Base-by-base conservation (phyloP, 2,888 invertebrate species). In the Synanthedon vespiformis region DNA sequence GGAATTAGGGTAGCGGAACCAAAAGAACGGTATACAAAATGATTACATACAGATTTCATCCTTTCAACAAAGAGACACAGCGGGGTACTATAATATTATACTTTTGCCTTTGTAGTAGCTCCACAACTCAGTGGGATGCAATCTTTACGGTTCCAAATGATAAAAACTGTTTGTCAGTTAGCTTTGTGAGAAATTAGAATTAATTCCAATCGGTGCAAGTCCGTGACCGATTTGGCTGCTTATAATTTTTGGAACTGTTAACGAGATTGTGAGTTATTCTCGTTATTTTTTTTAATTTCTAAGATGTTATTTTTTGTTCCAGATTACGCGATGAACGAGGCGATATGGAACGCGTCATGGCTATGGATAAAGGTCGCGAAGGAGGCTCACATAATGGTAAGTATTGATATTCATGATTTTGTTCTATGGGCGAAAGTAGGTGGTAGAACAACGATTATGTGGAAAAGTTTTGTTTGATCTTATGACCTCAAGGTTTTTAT, bases 261-360 rank as follows among this genome's bases (percentile, higher is more conserved):
- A 83, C 79, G 69, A 82, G 79, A 67, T 74, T 69, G 69, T 71
- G 70, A 72, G 65, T 64, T 60, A 62, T 59, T 62, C 54, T 11
- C 11, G 5, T 48, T 13, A 40, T n/a, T 50, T 18, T 50, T n/a
- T 44, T 50, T 52, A 16, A 53, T 53, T 53, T 44, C 2, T 44
- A 48, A 48, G 44, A 44, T n/a, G 14, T 44, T 6, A 44, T 44
- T 44, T 44, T n/a, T 88, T 89, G 88, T 92, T 92, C 54, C 90
- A 95, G 95, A 91, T 90, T 95, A 88, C 91, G 95, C 70, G 95
- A 95, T 78, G 95, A 95, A 84, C 89, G 95, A 79, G 93, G 94
- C 56, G 95, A 95, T 74, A 92, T 92, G 64, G 95, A 95, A 74
- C 90, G 94, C 78, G 92, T 92, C 62, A 88, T 94, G 78, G 93